Evolutionary conservation across 2,888 invertebrate genomes (phyloP).

Genomic region (Epiblema foenella): DNA sequence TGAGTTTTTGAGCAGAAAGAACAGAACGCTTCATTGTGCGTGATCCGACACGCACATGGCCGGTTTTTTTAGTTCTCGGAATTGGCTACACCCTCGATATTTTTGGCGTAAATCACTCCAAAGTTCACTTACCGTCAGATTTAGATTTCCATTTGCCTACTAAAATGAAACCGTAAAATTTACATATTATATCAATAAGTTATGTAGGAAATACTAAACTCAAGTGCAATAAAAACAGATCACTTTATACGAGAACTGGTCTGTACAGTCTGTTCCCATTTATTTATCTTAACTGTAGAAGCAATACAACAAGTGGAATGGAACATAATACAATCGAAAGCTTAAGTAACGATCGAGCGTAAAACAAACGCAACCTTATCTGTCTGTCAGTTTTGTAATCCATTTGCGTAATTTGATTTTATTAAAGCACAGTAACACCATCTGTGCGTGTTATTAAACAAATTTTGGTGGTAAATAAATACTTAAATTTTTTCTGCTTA

Average conservation of each 20-base stretch:
- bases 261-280: too few relatives aligned
- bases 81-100: neutral
- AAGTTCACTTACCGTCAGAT: neutral
- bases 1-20: too few relatives aligned
- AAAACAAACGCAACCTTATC: conserved; percentile 23
- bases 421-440: conserved; percentile 27
- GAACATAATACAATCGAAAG: neutral
- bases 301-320: conserved; percentile 6
- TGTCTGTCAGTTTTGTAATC: conserved; percentile 34
- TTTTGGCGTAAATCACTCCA: neutral
- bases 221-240: too few relatives aligned
- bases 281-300: too few relatives aligned
- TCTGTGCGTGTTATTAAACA: conserved; percentile 25
- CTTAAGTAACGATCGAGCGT: conserved; percentile 1
- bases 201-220: too few relatives aligned
- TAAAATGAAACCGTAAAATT: neutral
- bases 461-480: conserved; percentile 13
- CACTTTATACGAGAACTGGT: too few relatives aligned
- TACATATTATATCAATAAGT: neutral
- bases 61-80: too few relatives aligned
- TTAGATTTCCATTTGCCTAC: neutral
- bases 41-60: too few relatives aligned
- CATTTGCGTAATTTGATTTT: conserved; percentile 30
- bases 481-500: neutral
- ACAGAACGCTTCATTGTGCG: too few relatives aligned